Evolutionary conservation across 2,113 vertebrate species (phyloP).

Genomic region (Pithys albifrons): DNA sequence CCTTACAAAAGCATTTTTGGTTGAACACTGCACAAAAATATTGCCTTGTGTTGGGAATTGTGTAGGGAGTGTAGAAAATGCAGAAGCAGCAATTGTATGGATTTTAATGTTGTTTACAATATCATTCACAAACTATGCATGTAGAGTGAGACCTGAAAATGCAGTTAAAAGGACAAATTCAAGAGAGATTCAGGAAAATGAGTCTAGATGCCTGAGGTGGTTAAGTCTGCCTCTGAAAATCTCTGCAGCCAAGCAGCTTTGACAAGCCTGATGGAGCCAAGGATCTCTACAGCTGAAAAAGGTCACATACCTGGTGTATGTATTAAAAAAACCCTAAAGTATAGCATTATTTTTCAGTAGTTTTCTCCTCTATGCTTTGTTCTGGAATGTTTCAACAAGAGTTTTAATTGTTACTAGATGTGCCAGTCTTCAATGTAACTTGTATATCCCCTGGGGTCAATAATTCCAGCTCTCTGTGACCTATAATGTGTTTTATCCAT

Average conservation of each 20-base stretch:
- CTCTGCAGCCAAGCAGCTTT: neutral
- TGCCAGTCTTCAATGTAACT: neutral
- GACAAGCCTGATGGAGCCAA: neutral
- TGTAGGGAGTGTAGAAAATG: neutral
- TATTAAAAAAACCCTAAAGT: neutral
- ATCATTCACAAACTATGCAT: neutral
- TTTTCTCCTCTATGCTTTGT: neutral
- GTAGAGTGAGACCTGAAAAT: neutral
- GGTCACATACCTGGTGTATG: neutral
- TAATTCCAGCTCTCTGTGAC: neutral
- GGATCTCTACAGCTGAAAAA: neutral
- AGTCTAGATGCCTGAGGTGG: neutral
- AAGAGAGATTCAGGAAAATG: neutral
- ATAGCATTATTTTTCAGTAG: neutral
- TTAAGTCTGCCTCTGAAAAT: neutral
- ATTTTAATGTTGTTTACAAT: neutral
- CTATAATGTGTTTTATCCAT: neutral
- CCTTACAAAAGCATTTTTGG: neutral
- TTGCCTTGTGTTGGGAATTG: neutral
- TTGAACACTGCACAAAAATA: neutral
- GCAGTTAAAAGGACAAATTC: neutral
- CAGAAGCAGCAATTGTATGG: neutral
- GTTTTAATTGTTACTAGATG: neutral
- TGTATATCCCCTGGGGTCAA: neutral
- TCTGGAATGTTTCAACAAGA: neutral